Base-by-base conservation (phyloP, 2,888 invertebrate genomes). In the Cosmia pyralina region DNA sequence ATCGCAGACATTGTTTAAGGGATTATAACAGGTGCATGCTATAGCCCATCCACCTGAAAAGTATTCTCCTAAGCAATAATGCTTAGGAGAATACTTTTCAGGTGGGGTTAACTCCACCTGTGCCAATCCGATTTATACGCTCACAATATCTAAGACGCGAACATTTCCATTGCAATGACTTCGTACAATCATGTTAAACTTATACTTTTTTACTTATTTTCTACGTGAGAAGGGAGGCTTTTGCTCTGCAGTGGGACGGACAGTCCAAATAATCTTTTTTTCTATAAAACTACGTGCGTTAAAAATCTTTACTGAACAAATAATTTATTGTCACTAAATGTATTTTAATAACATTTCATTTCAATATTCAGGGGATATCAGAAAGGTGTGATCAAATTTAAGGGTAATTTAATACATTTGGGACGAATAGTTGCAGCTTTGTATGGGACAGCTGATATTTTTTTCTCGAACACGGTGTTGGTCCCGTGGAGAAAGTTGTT, bases 91-190 rank as follows among this genome's bases (percentile, higher is more conserved):
- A 28, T 28, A 28, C 3, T 28, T 1, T 28, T 28, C 28, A 28
- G 28, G 28, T 28, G 28, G 28, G 28, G 28, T 28, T 60, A 64
- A 28, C 38, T n/a, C 44, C 58, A 64, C 50, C 63, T 66, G 50
- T 44, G 46, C 44, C 34, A 68, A 74, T 78, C 75, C 53, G 63
- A 68, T 80, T 68, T 74, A 68, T 65, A 59, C 55, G 63, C 68
- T 66, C 41, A 72, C 66, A 74, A 74, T 74, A 55, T 68, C 41
- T 58, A 50, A 78, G 59, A 64, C 11, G 50, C 44, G 44, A 77
- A n/a, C n/a, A n/a, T n/a, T n/a, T n/a, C n/a, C n/a, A n/a, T n/a
- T n/a, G n/a, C n/a, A n/a, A n/a, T n/a, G n/a, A n/a, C n/a, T n/a
- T n/a, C n/a, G n/a, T n/a, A n/a, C n/a, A n/a, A n/a, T n/a, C n/a